These are phyloP conservation scores for Neosilurus hyrtlii DNA, from an alignment of 2,797 vertebrate species.

Conservation along the genomic window DNA sequence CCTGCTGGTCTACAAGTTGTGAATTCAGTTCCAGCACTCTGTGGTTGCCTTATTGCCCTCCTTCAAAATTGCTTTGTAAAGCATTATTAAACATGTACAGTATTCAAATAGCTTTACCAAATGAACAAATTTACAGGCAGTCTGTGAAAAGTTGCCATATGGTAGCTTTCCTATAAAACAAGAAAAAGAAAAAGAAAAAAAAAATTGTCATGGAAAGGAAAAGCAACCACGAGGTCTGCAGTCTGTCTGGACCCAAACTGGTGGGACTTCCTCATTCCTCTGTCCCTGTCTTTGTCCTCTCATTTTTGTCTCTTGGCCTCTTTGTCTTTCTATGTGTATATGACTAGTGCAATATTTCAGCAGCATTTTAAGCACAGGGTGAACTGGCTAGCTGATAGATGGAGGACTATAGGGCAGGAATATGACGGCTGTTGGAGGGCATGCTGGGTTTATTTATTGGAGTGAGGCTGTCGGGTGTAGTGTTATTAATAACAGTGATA, in stretches of 20 bases:
- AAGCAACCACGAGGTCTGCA: constrained; percentile 11
- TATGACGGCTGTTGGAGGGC: constrained; percentile 55
- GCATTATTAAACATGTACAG: constrained; percentile 14
- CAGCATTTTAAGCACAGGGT: constrained; percentile 61
- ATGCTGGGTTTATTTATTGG: constrained; percentile 57
- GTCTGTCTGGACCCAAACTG: constrained; percentile 14
- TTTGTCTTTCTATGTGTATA: constrained; percentile 43
- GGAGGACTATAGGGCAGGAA: constrained; percentile 35
- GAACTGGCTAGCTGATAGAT: constrained; percentile 57
- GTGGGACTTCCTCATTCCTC: constrained; percentile 28
- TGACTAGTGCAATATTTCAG: constrained; percentile 57
- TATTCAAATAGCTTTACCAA: constrained; percentile 21
- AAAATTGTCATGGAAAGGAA: constrained; percentile 4
- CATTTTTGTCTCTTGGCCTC: neutral
- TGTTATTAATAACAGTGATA: constrained; percentile 57
- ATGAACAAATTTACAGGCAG: constrained; percentile 22
- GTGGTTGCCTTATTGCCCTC: neutral
- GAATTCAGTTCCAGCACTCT: constrained; percentile 1
- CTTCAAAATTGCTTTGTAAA: neutral
- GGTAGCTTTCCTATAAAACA: constrained; percentile 28
- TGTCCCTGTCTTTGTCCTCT: neutral
- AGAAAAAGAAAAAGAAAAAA: neutral
- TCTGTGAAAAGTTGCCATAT: constrained; percentile 10
- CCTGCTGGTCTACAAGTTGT: neutral
- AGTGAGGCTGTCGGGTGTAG: constrained; percentile 54